Evolutionary conservation across 2,888 invertebrate species (phyloP).

Genomic region (Spatulosminthurus flaviceps): DNA sequence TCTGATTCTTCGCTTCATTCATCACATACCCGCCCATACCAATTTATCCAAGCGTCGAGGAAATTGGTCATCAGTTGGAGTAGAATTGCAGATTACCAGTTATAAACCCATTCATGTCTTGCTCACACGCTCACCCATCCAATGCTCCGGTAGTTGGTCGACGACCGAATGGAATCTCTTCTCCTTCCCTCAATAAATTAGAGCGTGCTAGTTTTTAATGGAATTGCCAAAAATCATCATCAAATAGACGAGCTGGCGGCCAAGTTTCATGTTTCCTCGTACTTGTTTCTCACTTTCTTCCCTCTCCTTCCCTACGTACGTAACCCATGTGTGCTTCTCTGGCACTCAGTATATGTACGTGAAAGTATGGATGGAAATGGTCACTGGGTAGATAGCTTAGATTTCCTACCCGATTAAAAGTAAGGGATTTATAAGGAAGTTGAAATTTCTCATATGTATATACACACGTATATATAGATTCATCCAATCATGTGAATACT

Average conservation of each 20-base stretch:
- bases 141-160: background rate
- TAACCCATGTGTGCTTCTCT: too few relatives aligned
- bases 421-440: background rate
- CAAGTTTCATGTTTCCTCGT: conserved; percentile 19
- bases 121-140: background rate
- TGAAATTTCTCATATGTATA: background rate
- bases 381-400: background rate
- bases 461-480: too few relatives aligned
- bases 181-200: conserved; percentile 48
- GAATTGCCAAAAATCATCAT: conserved; percentile 51
- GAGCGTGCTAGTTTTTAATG: conserved; percentile 50
- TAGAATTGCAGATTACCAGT: conserved; percentile 37
- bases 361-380: too few relatives aligned
- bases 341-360: too few relatives aligned
- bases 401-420: too few relatives aligned
- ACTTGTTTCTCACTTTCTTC: conserved; percentile 11
- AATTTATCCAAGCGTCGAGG: conserved; percentile 39
- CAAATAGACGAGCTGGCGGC: conserved; percentile 32
- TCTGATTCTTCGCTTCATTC: conserved; percentile 44
- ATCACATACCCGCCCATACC: conserved; percentile 43
- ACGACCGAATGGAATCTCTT: background rate
- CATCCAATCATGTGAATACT: too few relatives aligned
- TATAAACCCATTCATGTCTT: conserved; percentile 44
- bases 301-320: background rate
- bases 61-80: conserved; percentile 48